Conservation (phyloP, 2,888 invertebrate species). For the Nipponacmea schrenckii region DNA sequence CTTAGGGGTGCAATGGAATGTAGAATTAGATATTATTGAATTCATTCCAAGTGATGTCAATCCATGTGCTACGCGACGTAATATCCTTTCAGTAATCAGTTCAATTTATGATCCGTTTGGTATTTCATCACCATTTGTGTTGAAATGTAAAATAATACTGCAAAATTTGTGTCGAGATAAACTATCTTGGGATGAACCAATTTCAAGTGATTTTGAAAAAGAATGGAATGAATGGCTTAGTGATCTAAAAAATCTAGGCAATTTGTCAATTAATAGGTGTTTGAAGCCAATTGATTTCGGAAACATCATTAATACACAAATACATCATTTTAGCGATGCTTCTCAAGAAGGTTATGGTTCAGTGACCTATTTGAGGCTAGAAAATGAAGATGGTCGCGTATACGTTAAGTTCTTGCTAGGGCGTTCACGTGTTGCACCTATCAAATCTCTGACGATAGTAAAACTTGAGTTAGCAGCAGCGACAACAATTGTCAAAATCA, state of each 20-base stretch:
- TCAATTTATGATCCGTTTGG: no score
- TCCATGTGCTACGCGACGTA: background rate
- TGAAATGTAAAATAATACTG: no score
- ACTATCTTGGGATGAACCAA: no score
- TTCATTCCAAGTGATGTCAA: slow-evolving; percentile 16
- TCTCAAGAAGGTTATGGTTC: background rate
- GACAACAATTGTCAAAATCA: slow-evolving; percentile 11
- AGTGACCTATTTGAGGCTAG: slow-evolving; percentile 4
- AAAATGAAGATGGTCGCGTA: background rate
- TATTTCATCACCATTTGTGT: no score
- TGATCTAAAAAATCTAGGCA: background rate
- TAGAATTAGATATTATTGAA: slow-evolving; percentile 22
- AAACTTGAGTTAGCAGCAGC: slow-evolving; percentile 31
- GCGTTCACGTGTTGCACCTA: slow-evolving; percentile 22
- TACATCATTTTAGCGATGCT: slow-evolving; percentile 13
- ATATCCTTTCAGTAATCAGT: no score
- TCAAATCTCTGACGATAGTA: slow-evolving; percentile 28
- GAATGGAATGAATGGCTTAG: slow-evolving; percentile 10
- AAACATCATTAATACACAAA: no score
- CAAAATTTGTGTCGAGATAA: no score
- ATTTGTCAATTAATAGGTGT: no score
- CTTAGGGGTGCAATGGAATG: slow-evolving; percentile 29
- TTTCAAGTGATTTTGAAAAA: no score
- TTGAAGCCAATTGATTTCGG: no score
- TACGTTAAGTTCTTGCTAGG: slow-evolving; percentile 13